Evolutionary conservation across 2,888 invertebrate genomes (phyloP).

Genomic region (Heliconius hortense): DNA sequence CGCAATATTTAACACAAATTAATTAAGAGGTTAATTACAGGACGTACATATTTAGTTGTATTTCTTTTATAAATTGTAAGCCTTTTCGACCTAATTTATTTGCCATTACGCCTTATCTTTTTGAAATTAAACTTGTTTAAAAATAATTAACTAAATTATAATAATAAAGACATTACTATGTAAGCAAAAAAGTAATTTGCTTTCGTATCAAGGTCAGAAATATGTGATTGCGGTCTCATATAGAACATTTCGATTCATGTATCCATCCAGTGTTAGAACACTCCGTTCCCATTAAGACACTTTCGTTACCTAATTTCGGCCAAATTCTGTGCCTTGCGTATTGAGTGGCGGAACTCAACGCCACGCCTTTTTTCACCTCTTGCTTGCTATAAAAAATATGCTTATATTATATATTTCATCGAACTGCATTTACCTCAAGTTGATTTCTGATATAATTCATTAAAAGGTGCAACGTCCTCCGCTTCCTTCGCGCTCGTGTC

Average conservation of each 20-base stretch:
- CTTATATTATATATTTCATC: not conserved
- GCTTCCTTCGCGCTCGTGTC: constrained; percentile 18
- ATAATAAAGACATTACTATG: not conserved
- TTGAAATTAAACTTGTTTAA: constrained; percentile 2
- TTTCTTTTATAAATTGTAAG: not conserved
- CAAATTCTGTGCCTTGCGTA: not conserved
- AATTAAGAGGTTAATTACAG: not conserved
- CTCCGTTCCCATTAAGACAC: not conserved
- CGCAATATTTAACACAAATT: not conserved
- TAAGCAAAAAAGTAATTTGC: constrained; percentile 5
- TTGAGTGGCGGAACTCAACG: too few species aligned
- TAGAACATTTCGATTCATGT: not conserved
- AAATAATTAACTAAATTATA: not conserved
- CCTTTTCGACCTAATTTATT: not conserved
- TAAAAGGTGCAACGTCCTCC: constrained; percentile 20
- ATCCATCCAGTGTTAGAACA: not conserved
- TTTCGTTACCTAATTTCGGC: not conserved
- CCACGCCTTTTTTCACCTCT: too few species aligned
- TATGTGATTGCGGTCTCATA: not conserved
- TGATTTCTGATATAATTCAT: constrained; percentile 20
- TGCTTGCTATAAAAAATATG: not conserved
- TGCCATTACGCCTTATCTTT: not conserved
- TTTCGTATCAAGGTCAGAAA: not conserved
- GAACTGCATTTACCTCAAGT: constrained; percentile 8
- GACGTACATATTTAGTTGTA: not conserved